Evolutionary conservation across 1,140 invertebrate species (phyloP), one percentile per base, ranked within the genome.

Genomic region (Camponotus vicinus): DNA sequence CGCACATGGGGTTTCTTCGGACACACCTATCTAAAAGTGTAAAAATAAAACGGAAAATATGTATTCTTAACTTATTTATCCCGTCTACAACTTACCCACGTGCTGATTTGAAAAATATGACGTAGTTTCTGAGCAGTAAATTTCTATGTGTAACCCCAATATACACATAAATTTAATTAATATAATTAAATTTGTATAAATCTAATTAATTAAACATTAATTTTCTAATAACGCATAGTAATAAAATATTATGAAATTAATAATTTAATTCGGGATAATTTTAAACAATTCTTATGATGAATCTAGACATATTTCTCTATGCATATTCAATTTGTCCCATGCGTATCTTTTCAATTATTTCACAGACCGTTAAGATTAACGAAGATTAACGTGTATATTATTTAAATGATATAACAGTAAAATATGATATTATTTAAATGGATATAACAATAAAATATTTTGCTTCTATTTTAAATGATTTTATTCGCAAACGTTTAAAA

Each of bases 21-120:
- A 45, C 27, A 82, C 40, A 59, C 61, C 67, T 73, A 73, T 71
- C 37, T 9, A 42, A 57, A 61, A 73, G 18, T 18, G 27, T 80
- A 45, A 73, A 45, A 73, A 73, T 73, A 82, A 73, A 71, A 3
- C 6, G 13, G 8, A 15, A 21, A 15, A 59, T 61, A 45, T 71
- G n/a, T 37, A 21, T 61, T 82, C 18, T 3, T 71, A 21, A 82
- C 55, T 37, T 21, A 13, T 61, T 71, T 82, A 70, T 11, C 4
- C 5, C 37, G 27, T 40, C 57, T 73, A 71, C 40, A 7, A 73
- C 6, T 21, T 11, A 59, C 0, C 11, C 52, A 21, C 40, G 21
- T n/a, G 40, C 34, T 57, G 77, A 40, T 70, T 37, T 3, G 2
- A 77, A 15, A 71, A 71, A 34, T 7, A 18, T 18, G 21, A 37